These are phyloP conservation scores for Benthosema pterotum DNA, from an alignment of 2,797 vertebrate species.

Conservation along the genomic window DNA sequence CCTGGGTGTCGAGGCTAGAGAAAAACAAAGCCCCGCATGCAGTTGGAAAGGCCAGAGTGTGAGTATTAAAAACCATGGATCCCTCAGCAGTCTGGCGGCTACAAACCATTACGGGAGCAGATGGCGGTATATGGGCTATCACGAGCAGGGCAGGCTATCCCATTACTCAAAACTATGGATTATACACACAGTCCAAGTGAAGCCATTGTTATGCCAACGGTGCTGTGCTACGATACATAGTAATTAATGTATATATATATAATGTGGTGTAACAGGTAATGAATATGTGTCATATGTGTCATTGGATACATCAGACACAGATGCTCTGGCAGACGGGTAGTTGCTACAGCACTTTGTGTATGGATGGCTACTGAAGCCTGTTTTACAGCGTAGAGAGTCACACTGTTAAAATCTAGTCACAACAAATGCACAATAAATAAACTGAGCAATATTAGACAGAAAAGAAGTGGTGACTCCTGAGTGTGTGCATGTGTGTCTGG, in stretches of 20 bases:
- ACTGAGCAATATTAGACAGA: too few species aligned
- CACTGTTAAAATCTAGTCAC: neutral
- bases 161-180: constrained; percentile 31
- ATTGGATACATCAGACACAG: constrained; percentile 63
- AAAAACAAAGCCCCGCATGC: constrained; percentile 38
- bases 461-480: too few species aligned
- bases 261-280: constrained; percentile 26
- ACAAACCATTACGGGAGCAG: constrained; percentile 32
- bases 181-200: constrained; percentile 15
- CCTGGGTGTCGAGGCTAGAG: too few species aligned
- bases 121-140: constrained; percentile 22
- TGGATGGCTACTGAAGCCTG: constrained; percentile 31
- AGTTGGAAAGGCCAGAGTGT: constrained; percentile 45
- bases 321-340: constrained; percentile 45
- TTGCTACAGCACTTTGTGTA: constrained; percentile 42
- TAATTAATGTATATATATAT: constrained; percentile 54
- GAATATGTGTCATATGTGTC: constrained; percentile 28
- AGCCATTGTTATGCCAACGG: constrained; percentile 46
- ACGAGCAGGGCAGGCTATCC: constrained; percentile 12
- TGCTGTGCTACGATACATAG: constrained; percentile 31
- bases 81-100: constrained; percentile 24
- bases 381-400: neutral
- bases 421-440: too few species aligned
- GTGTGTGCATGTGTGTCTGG: too few species aligned
- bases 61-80: constrained; percentile 51